A percentile compares a stretch with the other conserved stretches of the same genome.
Conservation (phyloP, 2,113 vertebrate species). For the Corvus moneduloides region DNA sequence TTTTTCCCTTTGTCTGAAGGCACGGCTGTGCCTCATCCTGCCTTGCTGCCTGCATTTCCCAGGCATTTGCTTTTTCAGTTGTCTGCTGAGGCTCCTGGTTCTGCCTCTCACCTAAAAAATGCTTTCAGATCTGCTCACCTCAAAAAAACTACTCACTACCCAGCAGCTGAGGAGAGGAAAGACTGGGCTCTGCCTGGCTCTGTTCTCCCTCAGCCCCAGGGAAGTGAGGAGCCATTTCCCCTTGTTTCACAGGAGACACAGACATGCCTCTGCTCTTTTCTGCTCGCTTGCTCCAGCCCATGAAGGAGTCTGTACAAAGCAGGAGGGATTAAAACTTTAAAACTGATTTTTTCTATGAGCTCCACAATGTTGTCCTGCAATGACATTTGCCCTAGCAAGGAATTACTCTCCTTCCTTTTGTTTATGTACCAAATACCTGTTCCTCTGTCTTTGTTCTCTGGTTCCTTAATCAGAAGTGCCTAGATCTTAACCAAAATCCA, state of each 20-base stretch:
- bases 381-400: conserved; percentile 26
- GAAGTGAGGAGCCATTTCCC: not conserved
- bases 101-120: not conserved
- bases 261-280: not conserved
- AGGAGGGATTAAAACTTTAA: not conserved
- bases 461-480: not conserved
- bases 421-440: conserved; percentile 9
- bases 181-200: not conserved
- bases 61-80: not conserved
- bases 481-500: conserved; percentile 36
- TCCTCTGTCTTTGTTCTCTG: conserved; percentile 3
- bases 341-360: not conserved
- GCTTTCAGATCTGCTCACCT: not conserved
- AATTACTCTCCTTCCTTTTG: not conserved
- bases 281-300: not conserved
- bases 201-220: not conserved
- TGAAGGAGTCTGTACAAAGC: not conserved
- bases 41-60: not conserved
- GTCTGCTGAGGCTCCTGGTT: not conserved
- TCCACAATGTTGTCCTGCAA: not conserved
- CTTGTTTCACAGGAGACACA: not conserved
- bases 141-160: not conserved
- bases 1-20: not conserved
- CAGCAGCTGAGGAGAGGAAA: not conserved
- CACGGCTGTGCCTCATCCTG: not conserved